Conservation (phyloP, 2,113 vertebrate species). For the Manacus vitellinus region DNA sequence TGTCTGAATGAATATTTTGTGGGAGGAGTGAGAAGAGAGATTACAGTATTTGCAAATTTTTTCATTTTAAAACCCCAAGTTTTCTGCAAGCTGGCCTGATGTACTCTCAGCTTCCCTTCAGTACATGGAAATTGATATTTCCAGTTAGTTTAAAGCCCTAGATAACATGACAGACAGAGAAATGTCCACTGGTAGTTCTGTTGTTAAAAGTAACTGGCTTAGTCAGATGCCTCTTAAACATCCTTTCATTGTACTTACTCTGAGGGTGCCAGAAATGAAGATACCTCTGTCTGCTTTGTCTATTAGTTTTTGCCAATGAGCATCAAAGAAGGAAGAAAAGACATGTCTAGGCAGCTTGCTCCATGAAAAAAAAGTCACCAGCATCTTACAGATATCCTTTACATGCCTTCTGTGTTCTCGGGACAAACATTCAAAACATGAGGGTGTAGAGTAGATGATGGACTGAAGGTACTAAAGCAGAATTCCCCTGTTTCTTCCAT, state of each 20-base stretch:
- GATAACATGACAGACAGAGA: constrained; percentile 1
- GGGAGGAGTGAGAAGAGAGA: neutral
- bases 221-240: constrained; percentile 6
- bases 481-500: neutral
- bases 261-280: neutral
- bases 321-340: neutral
- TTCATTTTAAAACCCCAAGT: constrained; percentile 38
- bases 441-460: neutral
- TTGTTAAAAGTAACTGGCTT: constrained; percentile 28
- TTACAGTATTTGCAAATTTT: constrained; percentile 26
- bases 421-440: neutral
- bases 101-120: constrained; percentile 5
- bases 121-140: constrained; percentile 47
- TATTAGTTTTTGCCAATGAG: constrained; percentile 29
- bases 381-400: neutral
- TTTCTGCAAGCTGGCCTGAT: constrained; percentile 28
- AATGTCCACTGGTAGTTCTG: constrained; percentile 1
- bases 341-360: neutral
- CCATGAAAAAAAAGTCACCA: neutral
- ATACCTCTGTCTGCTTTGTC: neutral
- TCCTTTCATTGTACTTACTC: neutral
- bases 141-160: constrained; percentile 45
- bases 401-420: neutral
- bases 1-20: constrained; percentile 37
- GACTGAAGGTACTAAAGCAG: neutral